Evolutionary conservation across 2,888 invertebrate genomes (phyloP), one percentile per base, ranked within the genome.

Genomic region (Ernsta delagoae): DNA sequence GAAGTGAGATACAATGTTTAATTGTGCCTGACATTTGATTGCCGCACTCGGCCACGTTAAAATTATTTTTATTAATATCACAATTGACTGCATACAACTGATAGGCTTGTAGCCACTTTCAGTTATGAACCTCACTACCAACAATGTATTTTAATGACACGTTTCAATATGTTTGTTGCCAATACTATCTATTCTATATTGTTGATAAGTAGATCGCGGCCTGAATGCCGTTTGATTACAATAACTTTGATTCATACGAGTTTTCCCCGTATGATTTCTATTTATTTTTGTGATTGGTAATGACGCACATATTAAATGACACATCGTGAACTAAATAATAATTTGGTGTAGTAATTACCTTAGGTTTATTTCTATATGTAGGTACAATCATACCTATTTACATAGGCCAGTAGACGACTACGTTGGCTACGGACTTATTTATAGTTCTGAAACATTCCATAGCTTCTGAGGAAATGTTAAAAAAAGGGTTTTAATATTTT

Each of bases 1-100:
- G 83, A 83, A 83, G 81, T 78, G 78, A 78, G 91, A 91, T 91
- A 92, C 73, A 71, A 74, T 73, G 78, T 79, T 84, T 87, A 90
- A 90, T 90, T 88, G 84, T 82, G 82, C 85, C 76, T 86, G 86
- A 87, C 84, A 83, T 75, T 72, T 71, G 73, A 75, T 74, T 75
- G 77, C 76, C 59, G 65, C 68, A 67, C 70, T 72, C 72, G 74
- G 73, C 62, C 71, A 72, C 73, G 70, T 65, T 69, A 70, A 70
- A 73, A 74, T 75, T 73, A 74, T 69, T 69, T 69, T 64, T 64
- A 69, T 69, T 69, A 69, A 59, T 53, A 53, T 53, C 53, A 53
- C 53, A 53, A 53, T 7, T 53, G 53, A 31, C 53, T 53, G 53
- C 8, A 31, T 53, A 53, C 53, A 24, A 56, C 56, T 56, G 56